Evolutionary conservation across 2,113 vertebrate species (phyloP).

Genomic region (Xyliphius kryptos): DNA sequence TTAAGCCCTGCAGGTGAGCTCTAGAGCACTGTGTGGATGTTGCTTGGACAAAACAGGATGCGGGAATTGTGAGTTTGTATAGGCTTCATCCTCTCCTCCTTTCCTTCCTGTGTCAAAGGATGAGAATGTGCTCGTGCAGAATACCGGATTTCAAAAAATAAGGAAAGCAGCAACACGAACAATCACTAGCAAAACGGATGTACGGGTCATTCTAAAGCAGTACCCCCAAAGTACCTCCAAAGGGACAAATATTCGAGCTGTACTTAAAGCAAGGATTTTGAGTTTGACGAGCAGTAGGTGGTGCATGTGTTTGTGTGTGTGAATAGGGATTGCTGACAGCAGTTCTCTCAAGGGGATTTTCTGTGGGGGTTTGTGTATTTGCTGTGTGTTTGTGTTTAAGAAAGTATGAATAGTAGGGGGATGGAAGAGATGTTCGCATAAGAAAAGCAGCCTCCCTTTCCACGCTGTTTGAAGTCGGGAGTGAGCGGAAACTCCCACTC

Average conservation of each 20-base stretch:
- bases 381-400: slow-evolving; percentile 29
- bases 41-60: slow-evolving; percentile 53
- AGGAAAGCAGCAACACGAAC: slow-evolving; percentile 21
- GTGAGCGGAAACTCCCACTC: slow-evolving; percentile 56
- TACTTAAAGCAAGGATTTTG: slow-evolving; percentile 44
- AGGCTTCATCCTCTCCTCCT: slow-evolving; percentile 58
- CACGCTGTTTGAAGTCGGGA: slow-evolving; percentile 59
- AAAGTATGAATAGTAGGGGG: slow-evolving; percentile 38
- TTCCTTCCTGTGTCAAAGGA: slow-evolving; percentile 50
- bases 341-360: slow-evolving; percentile 64
- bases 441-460: slow-evolving; percentile 43
- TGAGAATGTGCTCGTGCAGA: slow-evolving; percentile 43
- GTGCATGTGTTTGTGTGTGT: slow-evolving; percentile 47
- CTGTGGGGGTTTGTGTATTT: slow-evolving; percentile 49
- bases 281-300: slow-evolving; percentile 48
- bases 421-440: slow-evolving; percentile 44
- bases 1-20: slow-evolving; percentile 23
- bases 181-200: slow-evolving; percentile 26
- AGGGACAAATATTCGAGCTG: too few relatives aligned
- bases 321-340: too few relatives aligned
- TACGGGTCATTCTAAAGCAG: slow-evolving; percentile 9
- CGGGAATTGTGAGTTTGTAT: slow-evolving; percentile 42
- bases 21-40: slow-evolving; percentile 29
- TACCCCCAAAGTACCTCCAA: too few relatives aligned
- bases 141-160: too few relatives aligned